Evolutionary conservation across 2,113 vertebrate species (phyloP).

Genomic region (Zapus hudsonius): DNA sequence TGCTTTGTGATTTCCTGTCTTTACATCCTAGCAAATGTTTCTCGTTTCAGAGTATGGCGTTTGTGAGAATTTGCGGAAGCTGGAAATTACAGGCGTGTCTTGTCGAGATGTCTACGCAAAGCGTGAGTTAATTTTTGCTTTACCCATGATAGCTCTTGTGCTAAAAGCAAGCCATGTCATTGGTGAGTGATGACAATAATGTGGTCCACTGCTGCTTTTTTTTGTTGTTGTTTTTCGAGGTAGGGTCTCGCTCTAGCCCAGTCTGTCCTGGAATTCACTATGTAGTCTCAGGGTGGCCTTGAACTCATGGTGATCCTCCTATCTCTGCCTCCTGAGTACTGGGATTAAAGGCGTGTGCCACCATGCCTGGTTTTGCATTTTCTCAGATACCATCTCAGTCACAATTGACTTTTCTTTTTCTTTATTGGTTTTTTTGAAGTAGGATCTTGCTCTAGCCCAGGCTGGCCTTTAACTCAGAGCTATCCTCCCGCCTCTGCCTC

Average conservation of each 20-base stretch:
- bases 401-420: no score
- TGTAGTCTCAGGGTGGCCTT: no score
- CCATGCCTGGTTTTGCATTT: no score
- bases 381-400: background rate
- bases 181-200: fast-evolving
- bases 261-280: no score
- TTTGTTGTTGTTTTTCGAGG: background rate
- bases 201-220: background rate
- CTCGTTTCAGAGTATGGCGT: constrained; percentile 93
- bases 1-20: background rate
- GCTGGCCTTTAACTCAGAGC: no score
- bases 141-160: fast-evolving
- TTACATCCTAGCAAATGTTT: constrained; percentile 12
- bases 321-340: no score
- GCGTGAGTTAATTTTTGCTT: constrained; percentile 87
- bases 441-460: no score
- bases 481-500: no score
- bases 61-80: constrained; percentile 92
- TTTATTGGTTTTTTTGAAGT: background rate
- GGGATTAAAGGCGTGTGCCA: no score
- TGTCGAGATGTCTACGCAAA: constrained; percentile 97
- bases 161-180: background rate
- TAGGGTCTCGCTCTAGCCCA: no score
- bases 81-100: constrained; percentile 93
- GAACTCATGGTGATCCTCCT: no score